Conservation (phyloP, 2,888 invertebrate genomes). For the Masnerella sp. region DNA sequence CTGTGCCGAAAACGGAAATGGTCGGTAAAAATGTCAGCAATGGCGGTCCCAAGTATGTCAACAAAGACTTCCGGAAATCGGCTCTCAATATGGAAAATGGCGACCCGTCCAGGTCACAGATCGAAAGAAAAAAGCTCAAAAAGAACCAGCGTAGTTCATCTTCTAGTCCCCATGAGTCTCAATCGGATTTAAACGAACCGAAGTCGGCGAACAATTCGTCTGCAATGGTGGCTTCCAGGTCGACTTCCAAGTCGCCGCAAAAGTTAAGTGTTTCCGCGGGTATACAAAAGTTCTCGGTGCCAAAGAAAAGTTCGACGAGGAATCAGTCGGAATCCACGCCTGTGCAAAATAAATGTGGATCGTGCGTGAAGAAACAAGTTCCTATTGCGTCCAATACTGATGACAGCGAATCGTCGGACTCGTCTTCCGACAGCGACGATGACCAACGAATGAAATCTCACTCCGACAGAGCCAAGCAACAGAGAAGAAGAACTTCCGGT, state of each 20-base stretch:
- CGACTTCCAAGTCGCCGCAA: constrained; percentile 12
- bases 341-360: constrained; percentile 3
- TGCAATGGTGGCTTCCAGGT: constrained; percentile 8
- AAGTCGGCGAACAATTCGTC: constrained; percentile 27
- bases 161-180: constrained; percentile 76
- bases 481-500: constrained; percentile 62
- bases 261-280: constrained; percentile 47
- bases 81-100: constrained; percentile 82
- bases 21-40: constrained; percentile 65
- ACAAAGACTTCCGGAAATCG: constrained; percentile 87
- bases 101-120: constrained; percentile 68
- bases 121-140: constrained; percentile 66
- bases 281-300: constrained; percentile 62
- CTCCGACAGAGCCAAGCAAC: constrained; percentile 58
- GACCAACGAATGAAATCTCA: constrained; percentile 54
- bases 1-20: constrained; percentile 78
- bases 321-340: constrained; percentile 17
- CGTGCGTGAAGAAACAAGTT: constrained; percentile 18
- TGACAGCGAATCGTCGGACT: constrained; percentile 73
- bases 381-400: constrained; percentile 62
- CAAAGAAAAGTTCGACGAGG: constrained; percentile 28
- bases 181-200: constrained; percentile 66
- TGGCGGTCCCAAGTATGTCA: constrained; percentile 77
- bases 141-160: constrained; percentile 76
- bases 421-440: constrained; percentile 75